Base-by-base conservation (phyloP, 1,140 invertebrate genomes). In the Drosophila kepulauana region DNA sequence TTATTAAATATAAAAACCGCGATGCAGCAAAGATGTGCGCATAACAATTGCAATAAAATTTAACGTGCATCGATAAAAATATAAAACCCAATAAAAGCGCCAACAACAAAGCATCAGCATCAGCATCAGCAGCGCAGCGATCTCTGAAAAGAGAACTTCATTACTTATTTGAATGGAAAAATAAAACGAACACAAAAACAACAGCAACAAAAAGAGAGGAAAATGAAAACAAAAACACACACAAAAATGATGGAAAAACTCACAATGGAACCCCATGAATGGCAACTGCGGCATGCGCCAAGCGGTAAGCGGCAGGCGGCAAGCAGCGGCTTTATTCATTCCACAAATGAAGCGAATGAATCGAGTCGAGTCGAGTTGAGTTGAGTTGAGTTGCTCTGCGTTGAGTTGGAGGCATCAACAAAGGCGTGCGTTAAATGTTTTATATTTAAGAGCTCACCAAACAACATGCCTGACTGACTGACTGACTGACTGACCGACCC, bases 21-120 rank as follows among this genome's bases (percentile, higher is more conserved):
- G 65, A 56, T 75, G 68, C 66, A 20, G 63, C 72, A 82, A 84
- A 87, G 84, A 85, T 89, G 85, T 68, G 78, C 80, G 68, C 85
- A 88, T 88, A 88, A 88, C 80, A 88, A 89, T 88, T 85, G 85
- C 81, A 88, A 88, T 88, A 84, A 88, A 88, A 89, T 88, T 89
- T 89, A 89, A 89, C 85, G 85, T 81, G 75, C 85, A 89, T 89
- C 85, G 85, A 89, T 89, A 89, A 89, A 89, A 89, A 81, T 89
- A 84, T 86, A 77, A 88, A 84, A 78, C 56, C 74, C 59, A 79
- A 87, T 78, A 78, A 84, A 87, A 78, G 69, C 75, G 84, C 66
- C 77, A 79, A 75, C 82, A 79, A 71, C 49, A 48, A 59, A 16
- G 43, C 43, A 59, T 41, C 77, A 70, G 71, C 43, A 59, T 41